Evolutionary conservation across 1,140 invertebrate genomes (phyloP), one percentile per base, ranked within the genome.

Genomic region (Nasonia longicornis): DNA sequence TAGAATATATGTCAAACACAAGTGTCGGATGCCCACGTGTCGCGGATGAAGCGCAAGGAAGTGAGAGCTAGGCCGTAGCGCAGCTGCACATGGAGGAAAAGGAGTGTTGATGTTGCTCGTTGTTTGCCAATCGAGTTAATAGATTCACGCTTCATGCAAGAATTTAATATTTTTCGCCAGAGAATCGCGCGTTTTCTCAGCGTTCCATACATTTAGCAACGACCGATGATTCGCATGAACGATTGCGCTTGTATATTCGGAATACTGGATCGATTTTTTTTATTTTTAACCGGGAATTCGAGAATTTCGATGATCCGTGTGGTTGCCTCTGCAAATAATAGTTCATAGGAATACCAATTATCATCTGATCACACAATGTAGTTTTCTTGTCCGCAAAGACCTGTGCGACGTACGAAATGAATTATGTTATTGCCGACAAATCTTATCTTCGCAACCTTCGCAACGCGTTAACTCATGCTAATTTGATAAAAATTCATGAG

Each of bases 1-100:
- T 67, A 20, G 26, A 52, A 70, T 35, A 52, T 69, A 11, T 74
- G 71, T 67, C 63, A 73, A 66, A 74, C 48, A 74, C 69, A 79
- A 74, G 38, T 74, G 71, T 48, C 69, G 52, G 26, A 66, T 67
- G 71, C n/a, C 20, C 35, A 38, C 29, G 52, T 58, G 42, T 78
- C 26, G 7, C 14, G 12, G 26, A 22, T 16, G 12, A 58, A 58
- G 45, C 12, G 31, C n/a, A 75, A 75, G 48, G 16, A 74, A 74
- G 12, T 26, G n/a, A 16, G 42, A 38, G 16, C 29, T 22, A 3
- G 74, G 1, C 31, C 31, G 26, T 35, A n/a, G 3, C 16, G 20
- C 14, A 58, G 16, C 16, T 58, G 52, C 6, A 3, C 2, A 2
- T n/a, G n/a, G 16, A 20, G 16, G 14, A 58, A 58, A 58, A 20